Percentiles rank a stretch among this genome's conserved stretches.
Evolutionary conservation across 2,113 vertebrate species (phyloP).

Genomic region (Paradoxurus hermaphroditus): DNA sequence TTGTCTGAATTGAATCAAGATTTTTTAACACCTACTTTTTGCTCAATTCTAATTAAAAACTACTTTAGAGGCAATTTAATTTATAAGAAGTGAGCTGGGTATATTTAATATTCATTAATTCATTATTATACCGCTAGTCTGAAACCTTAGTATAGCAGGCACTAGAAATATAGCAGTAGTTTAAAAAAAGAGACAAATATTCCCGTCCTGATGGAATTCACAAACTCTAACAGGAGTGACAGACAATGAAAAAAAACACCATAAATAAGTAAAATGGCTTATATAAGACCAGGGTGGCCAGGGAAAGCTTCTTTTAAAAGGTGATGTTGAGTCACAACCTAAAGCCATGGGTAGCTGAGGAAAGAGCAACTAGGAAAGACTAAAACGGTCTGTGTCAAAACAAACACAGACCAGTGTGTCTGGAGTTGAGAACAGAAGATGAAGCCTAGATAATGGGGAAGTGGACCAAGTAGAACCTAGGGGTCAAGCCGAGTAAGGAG

Average conservation of each 20-base stretch:
- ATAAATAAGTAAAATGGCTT: neutral
- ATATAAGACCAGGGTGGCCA: neutral
- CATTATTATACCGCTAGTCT: neutral
- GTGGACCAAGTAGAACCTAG: neutral
- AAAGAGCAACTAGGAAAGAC: neutral
- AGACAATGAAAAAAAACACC: neutral
- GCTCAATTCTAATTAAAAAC: neutral
- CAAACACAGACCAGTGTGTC: neutral
- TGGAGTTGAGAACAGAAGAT: neutral
- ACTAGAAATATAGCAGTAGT: neutral
- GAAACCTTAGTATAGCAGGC: neutral
- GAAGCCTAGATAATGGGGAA: neutral
- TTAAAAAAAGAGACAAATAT: neutral
- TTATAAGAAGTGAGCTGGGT: neutral
- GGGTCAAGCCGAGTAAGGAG: neutral
- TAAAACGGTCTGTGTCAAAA: accelerated
- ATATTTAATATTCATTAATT: constrained; percentile 38
- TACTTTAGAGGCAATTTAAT: neutral
- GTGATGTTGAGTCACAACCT: neutral
- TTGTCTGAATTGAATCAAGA: neutral
- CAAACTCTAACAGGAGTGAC: neutral
- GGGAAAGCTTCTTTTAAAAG: neutral
- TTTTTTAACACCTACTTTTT: neutral
- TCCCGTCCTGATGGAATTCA: neutral
- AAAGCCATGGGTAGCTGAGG: neutral